Percentiles rank a stretch among this genome's conserved stretches.
Evolutionary conservation across 2,113 vertebrate genomes (phyloP).

Genomic region (Tyto alba): DNA sequence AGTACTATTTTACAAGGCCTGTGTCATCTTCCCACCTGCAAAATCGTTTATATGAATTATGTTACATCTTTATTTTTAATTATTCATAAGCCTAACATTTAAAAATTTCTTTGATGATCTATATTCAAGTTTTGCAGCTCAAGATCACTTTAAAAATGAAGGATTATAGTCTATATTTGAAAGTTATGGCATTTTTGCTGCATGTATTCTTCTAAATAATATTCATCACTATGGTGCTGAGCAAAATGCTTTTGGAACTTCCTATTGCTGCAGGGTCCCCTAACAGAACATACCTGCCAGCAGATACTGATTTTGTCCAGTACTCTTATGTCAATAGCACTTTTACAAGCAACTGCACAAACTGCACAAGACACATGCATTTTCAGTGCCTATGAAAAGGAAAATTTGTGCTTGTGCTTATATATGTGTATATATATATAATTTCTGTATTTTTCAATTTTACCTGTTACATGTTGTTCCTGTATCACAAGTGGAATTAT

Average conservation of each 20-base stretch:
- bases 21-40: background rate
- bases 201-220: background rate
- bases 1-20: background rate
- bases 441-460: background rate
- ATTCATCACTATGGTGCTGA: background rate
- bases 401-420: background rate
- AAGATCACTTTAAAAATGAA: background rate
- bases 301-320: background rate
- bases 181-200: background rate
- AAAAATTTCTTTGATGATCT: background rate
- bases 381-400: background rate
- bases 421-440: background rate
- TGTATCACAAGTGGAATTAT: background rate
- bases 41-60: background rate
- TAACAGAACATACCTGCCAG: background rate
- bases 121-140: background rate
- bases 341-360: background rate
- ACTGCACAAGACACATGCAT: background rate
- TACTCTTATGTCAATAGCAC: background rate
- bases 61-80: background rate
- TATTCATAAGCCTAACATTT: background rate
- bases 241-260: background rate
- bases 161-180: background rate
- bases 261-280: background rate
- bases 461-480: background rate